A percentile compares a stretch with the other conserved stretches of the same genome.
Evolutionary conservation across 2,888 invertebrate genomes (phyloP).

Genomic region (Caenorhabditis sp.): DNA sequence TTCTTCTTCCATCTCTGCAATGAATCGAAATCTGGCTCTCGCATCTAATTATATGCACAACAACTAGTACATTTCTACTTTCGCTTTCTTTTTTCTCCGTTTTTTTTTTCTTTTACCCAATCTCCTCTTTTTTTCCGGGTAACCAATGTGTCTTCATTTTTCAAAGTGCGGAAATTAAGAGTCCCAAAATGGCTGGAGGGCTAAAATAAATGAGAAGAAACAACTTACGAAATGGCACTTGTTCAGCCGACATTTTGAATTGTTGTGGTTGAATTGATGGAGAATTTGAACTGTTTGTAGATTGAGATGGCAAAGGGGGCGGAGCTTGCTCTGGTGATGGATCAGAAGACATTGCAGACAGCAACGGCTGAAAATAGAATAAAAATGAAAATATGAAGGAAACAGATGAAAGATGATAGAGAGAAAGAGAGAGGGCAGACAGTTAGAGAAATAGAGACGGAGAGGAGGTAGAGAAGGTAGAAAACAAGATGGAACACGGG

Average conservation of each 20-base stretch:
- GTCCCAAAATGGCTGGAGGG: not conserved
- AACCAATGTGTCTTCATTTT: no score
- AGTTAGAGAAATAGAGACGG: no score
- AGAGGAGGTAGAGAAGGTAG: no score
- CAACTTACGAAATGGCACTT: slow-evolving; percentile 3
- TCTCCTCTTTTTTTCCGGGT: no score
- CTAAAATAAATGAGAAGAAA: not conserved
- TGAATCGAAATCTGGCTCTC: not conserved
- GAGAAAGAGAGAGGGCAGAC: no score
- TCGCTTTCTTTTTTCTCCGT: not conserved
- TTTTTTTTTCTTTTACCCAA: no score
- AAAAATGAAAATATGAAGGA: no score
- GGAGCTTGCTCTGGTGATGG: not conserved
- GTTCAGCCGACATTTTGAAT: not conserved
- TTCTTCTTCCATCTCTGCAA: not conserved
- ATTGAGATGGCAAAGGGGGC: no score
- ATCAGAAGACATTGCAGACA: not conserved
- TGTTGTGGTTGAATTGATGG: not conserved
- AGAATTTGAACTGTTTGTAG: not conserved
- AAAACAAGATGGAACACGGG: no score
- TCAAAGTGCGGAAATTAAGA: not conserved
- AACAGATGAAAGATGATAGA: no score
- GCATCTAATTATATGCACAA: not conserved
- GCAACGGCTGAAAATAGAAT: not conserved
- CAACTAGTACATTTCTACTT: slow-evolving; percentile 1